These are phyloP conservation scores for Epizoanthus rinbou DNA, from an alignment of 92 coral and sea anemone genomes.

Conservation along the genomic window DNA sequence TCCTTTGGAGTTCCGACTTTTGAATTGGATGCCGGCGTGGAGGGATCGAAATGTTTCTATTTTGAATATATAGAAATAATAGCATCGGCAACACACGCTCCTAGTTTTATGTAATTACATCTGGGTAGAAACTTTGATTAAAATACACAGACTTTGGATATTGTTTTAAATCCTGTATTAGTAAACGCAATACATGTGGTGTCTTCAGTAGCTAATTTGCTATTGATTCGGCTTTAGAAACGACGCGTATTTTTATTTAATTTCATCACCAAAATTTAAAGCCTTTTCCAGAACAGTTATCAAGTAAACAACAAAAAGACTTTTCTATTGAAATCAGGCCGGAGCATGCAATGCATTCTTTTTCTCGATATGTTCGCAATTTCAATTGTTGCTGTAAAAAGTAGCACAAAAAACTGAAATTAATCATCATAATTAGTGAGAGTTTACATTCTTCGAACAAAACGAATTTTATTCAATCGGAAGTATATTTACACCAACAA, in stretches of 20 bases:
- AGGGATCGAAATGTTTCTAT: too few species aligned
- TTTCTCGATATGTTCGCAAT: too few species aligned
- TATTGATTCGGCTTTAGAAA: neutral
- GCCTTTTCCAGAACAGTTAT: neutral
- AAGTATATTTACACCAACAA: neutral
- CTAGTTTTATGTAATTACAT: too few species aligned
- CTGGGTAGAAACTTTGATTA: constrained; percentile 8
- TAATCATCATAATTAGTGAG: neutral
- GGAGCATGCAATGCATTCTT: too few species aligned
- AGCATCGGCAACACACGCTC: too few species aligned
- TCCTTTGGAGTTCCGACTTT: too few species aligned
- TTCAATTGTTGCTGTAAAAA: neutral
- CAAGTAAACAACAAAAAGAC: neutral
- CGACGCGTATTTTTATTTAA: neutral
- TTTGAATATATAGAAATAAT: too few species aligned
- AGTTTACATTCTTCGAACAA: neutral
- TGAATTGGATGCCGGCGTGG: too few species aligned
- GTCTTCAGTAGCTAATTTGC: neutral
- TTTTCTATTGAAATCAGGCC: too few species aligned
- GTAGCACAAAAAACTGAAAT: neutral
- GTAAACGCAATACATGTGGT: neutral
- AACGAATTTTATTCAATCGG: neutral
- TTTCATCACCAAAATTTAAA: neutral
- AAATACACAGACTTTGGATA: neutral
- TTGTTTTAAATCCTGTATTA: constrained; percentile 7